Evolutionary conservation across 2,888 invertebrate species (phyloP).

Genomic region (Torymus auratus): DNA sequence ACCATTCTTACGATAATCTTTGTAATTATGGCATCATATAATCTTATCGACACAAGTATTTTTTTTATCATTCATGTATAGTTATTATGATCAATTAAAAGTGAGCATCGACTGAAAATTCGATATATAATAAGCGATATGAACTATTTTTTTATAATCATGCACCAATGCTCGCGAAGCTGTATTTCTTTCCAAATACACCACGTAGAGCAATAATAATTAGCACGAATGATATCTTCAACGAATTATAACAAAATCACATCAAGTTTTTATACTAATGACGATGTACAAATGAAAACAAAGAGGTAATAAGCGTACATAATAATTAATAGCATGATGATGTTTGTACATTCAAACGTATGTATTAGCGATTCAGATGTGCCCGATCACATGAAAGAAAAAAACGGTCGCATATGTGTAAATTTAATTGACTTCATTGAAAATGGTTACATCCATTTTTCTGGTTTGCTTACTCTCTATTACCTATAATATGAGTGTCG

Average conservation of each 20-base stretch:
- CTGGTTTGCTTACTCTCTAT: constrained; percentile 39
- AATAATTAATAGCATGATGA: constrained; percentile 45
- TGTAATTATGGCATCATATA: constrained; percentile 56
- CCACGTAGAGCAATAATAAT: neutral
- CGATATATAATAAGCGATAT: too few relatives aligned
- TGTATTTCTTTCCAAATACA: neutral
- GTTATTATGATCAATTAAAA: constrained; percentile 39
- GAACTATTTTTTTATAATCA: neutral
- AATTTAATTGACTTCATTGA: constrained; percentile 36
- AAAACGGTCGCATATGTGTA: constrained; percentile 7
- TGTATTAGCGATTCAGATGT: constrained; percentile 29
- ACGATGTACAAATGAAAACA: constrained; percentile 32
- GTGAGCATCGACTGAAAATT: constrained; percentile 7
- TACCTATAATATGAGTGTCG: constrained; percentile 48
- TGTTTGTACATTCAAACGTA: constrained; percentile 50
- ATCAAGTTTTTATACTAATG: constrained; percentile 27
- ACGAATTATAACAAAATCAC: constrained; percentile 14
- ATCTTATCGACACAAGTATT: constrained; percentile 28
- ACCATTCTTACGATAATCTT: constrained; percentile 61
- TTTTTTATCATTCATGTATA: constrained; percentile 22
- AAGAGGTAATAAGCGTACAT: constrained; percentile 52
- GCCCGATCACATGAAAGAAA: constrained; percentile 18
- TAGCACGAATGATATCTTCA: neutral
- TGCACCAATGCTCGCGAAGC: neutral
- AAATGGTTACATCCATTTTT: constrained; percentile 34